phyloP scores from a whole-genome alignment of 2,888 invertebrate species.

The Beris morrisii region DNA sequence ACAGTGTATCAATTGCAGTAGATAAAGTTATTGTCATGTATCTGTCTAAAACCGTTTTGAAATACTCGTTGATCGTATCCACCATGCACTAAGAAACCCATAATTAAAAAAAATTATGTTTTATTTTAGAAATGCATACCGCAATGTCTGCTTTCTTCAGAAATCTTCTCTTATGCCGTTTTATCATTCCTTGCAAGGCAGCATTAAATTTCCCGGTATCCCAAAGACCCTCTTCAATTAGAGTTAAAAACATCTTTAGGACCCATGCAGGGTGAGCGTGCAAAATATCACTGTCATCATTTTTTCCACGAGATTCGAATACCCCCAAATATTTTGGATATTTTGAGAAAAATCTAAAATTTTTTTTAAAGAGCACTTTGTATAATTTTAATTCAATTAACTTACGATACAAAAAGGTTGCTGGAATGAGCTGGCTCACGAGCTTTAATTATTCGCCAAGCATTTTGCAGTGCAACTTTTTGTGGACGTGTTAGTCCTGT shows the following conservation, averaged over 20 bases:
- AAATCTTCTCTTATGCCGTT: constrained; percentile 12
- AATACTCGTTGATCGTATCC: constrained; percentile 15
- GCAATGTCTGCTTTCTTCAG: constrained; percentile 24
- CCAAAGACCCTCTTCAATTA: constrained; percentile 31
- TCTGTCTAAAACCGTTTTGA: constrained; percentile 23
- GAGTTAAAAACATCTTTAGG: constrained; percentile 5
- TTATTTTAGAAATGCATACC: constrained; percentile 13
- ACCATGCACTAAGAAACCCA: constrained; percentile 22
- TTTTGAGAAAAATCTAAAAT: constrained; percentile 23
- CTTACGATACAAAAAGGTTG: constrained; percentile 26
- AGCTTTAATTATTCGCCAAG: constrained; percentile 31
- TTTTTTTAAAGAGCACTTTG: not conserved
- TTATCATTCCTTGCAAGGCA: constrained; percentile 3
- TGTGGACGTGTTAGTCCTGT: constrained; percentile 32
- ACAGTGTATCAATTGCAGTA: constrained; percentile 43
- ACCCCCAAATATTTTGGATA: constrained; percentile 26
- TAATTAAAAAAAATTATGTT: not conserved
- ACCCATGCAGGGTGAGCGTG: constrained; percentile 32
- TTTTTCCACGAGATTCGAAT: constrained; percentile 9
- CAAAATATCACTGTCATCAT: constrained; percentile 21
- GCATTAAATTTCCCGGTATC: constrained; percentile 24
- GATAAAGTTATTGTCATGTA: constrained; percentile 31
- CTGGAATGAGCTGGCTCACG: constrained; percentile 20
- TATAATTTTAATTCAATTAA: not conserved
- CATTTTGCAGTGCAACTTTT: constrained; percentile 29